phyloP scores from a whole-genome alignment of 2,797 vertebrate species.

The Anas flavirostris region DNA sequence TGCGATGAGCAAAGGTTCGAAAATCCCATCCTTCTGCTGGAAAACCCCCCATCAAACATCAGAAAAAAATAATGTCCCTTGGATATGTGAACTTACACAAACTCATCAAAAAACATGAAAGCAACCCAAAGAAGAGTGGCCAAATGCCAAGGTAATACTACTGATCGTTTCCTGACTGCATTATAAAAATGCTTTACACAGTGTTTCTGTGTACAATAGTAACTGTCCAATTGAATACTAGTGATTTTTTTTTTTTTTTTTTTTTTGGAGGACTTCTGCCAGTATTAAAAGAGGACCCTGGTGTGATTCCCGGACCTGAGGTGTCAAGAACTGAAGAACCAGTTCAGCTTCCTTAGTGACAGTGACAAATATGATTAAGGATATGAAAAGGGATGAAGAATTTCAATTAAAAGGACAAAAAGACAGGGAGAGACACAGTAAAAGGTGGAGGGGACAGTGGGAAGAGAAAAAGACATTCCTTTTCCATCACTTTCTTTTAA shows the following conservation, averaged over 20 bases:
- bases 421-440: not conserved
- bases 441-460: too few relatives aligned
- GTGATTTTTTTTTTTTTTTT: too few relatives aligned
- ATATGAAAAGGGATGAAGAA: not conserved
- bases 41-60: slow-evolving; percentile 58
- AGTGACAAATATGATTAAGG: not conserved
- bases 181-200: not conserved
- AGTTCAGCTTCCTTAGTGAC: not conserved
- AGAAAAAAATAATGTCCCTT: slow-evolving; percentile 52
- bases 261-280: not conserved
- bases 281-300: not conserved
- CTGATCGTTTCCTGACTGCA: not conserved
- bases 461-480: too few relatives aligned
- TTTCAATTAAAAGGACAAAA: not conserved
- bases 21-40: slow-evolving; percentile 72
- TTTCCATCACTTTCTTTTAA: not conserved
- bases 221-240: not conserved
- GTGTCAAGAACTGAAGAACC: not conserved
- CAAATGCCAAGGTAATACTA: not conserved
- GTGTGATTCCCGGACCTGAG: not conserved
- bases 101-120: not conserved
- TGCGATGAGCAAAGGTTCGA: slow-evolving; percentile 88
- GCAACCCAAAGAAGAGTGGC: not conserved
- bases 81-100: not conserved
- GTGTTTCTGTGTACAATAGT: not conserved